Base-by-base conservation (phyloP, 2,888 invertebrate species). In the Dexiosoma caninum region DNA sequence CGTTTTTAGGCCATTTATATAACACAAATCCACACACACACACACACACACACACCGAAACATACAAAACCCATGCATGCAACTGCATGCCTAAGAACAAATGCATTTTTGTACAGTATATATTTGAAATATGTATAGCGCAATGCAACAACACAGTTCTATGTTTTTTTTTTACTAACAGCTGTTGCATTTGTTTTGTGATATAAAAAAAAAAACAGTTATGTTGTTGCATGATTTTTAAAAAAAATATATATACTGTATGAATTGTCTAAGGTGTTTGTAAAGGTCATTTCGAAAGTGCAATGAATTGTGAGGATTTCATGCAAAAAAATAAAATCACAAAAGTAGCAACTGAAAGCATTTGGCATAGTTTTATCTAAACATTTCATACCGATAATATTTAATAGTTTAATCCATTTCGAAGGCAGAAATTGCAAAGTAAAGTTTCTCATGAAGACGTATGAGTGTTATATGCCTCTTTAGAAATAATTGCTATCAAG, bases 221-320 rank as follows among this genome's bases (percentile, higher is more conserved):
- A 19, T 44, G 21, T 9, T 67, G 21, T 40, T 32, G 23, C 59
- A 16, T 42, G 44, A 46, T 60, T 46, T 72, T 62, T 19, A 5
- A 35, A 70, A 46, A 19, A 40, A 42, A 55, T 40, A 14, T 27
- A 37, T 1, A 57, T n/a, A n/a, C n/a, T n/a, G 4, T 57, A 19
- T 62, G 53, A 23, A 32, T 49, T 62, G 55, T 19, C 27, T 62
- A 69, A 75, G 59, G 64, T 69, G 72, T 74, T 44, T 42, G 0
- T 67, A 81, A 77, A 81, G 81, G 81, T 81, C 81, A 81, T 74
- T 69, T 77, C 42, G 57, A 71, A 77, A 81, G 76, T 81, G 62
- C 81, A 81, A 51, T 81, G 72, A 44, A 77, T 59, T 80, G 69
- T 57, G 21, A 30, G 60, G 49, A 40, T 57, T 64, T 10, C 21